Percentiles rank a stretch among this genome's conserved stretches.
These are phyloP conservation scores for Mastomys coucha DNA, from an alignment of 2,113 vertebrate genomes.

Conservation along the genomic window DNA sequence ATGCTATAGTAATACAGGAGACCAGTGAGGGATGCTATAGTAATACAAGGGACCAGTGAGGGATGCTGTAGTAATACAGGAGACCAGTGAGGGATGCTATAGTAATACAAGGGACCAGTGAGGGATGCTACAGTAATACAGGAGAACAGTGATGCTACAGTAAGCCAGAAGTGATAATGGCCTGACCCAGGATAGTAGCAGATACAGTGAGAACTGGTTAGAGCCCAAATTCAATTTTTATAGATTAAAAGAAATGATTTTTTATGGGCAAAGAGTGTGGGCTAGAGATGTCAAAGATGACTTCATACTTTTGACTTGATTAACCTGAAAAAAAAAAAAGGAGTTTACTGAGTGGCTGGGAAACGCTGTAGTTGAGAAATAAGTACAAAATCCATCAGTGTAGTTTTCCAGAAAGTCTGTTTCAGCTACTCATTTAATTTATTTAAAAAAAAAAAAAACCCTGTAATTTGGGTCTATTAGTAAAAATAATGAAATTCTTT, in stretches of 20 bases:
- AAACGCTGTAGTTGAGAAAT: conserved; percentile 29
- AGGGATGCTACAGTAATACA: background rate
- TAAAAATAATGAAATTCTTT: conserved; percentile 36
- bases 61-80: background rate
- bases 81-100: background rate
- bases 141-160: background rate
- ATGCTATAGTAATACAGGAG: background rate
- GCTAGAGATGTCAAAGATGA: background rate
- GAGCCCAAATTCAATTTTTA: background rate
- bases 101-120: background rate
- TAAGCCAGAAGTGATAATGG: background rate
- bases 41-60: background rate
- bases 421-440: conserved; percentile 32
- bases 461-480: background rate
- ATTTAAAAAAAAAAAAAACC: background rate
- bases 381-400: background rate
- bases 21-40: background rate
- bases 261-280: background rate
- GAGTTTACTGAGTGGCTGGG: conserved; percentile 33
- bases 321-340: conserved; percentile 14
- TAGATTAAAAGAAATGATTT: background rate
- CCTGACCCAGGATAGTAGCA: background rate
- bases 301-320: background rate
- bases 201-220: background rate
- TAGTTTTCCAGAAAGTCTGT: conserved; percentile 26